phyloP scores from a whole-genome alignment of 2,113 vertebrate species.

The Ia io region DNA sequence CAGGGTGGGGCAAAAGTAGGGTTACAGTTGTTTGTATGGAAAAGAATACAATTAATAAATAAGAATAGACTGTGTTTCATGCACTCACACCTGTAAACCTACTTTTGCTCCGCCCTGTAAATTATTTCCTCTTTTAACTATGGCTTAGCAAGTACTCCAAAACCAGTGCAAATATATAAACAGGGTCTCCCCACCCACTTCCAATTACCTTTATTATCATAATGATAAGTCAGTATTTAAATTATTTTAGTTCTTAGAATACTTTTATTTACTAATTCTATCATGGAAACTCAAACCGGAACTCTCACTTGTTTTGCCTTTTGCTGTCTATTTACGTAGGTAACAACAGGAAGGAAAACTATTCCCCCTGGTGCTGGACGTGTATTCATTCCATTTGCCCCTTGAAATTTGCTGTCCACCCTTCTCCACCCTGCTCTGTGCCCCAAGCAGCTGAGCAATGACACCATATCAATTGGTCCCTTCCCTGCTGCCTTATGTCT shows the following conservation, averaged over 20 bases:
- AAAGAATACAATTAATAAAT: neutral
- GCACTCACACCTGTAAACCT: neutral
- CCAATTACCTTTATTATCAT: neutral
- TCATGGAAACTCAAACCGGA: neutral
- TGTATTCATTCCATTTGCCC: neutral
- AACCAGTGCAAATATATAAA: neutral
- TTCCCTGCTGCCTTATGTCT: neutral
- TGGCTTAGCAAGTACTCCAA: neutral
- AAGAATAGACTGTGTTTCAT: neutral
- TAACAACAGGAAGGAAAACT: neutral
- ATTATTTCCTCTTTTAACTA: neutral
- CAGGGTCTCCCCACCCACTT: neutral
- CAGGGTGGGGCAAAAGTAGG: neutral
- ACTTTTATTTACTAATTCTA: neutral
- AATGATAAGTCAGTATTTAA: neutral
- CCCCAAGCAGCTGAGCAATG: neutral
- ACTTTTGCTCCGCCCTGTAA: neutral
- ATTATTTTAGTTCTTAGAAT: neutral
- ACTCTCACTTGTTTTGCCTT: neutral
- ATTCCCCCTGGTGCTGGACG: neutral
- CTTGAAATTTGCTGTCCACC: neutral
- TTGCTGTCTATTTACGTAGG: neutral
- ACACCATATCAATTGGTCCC: neutral
- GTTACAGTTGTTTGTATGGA: neutral
- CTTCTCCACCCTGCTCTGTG: neutral